phyloP scores from a whole-genome alignment of 2,797 vertebrate genomes.

The Eulemur coronatus region DNA sequence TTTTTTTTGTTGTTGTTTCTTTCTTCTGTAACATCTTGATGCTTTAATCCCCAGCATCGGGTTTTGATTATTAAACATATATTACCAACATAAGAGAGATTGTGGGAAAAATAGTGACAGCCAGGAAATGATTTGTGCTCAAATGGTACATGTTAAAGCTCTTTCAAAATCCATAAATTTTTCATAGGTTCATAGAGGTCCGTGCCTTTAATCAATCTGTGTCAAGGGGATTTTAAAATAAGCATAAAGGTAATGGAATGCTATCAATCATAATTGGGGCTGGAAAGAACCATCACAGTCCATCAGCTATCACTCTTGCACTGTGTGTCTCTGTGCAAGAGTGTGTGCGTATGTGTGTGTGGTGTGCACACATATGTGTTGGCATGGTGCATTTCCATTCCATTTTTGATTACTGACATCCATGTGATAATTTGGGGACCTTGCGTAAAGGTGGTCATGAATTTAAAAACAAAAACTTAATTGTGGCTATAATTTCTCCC shows the following conservation, averaged over 20 bases:
- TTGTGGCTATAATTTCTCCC: neutral
- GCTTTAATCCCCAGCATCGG: conserved; percentile 83
- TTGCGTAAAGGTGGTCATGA: neutral
- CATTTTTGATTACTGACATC: neutral
- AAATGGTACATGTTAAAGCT: conserved; percentile 77
- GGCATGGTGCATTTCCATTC: neutral
- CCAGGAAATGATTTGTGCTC: conserved; percentile 78
- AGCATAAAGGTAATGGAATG: conserved; percentile 75
- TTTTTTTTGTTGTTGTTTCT: conserved; percentile 78
- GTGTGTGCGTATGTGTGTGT: neutral
- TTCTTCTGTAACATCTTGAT: conserved; percentile 83
- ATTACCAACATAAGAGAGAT: conserved; percentile 75
- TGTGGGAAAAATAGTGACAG: conserved; percentile 76
- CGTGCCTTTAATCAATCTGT: conserved; percentile 80
- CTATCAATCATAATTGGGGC: conserved; percentile 75
- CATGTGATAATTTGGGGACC: neutral
- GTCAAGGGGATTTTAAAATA: conserved; percentile 81
- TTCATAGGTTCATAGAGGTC: conserved; percentile 76
- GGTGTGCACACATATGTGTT: neutral
- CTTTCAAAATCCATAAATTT: conserved; percentile 83
- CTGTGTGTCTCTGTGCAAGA: neutral
- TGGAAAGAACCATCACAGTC: conserved; percentile 42
- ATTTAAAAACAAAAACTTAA: neutral
- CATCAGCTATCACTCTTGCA: neutral
- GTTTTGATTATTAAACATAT: conserved; percentile 84